These are phyloP conservation scores for Scortum barcoo DNA, from an alignment of 2,113 vertebrate genomes.

Conservation along the genomic window DNA sequence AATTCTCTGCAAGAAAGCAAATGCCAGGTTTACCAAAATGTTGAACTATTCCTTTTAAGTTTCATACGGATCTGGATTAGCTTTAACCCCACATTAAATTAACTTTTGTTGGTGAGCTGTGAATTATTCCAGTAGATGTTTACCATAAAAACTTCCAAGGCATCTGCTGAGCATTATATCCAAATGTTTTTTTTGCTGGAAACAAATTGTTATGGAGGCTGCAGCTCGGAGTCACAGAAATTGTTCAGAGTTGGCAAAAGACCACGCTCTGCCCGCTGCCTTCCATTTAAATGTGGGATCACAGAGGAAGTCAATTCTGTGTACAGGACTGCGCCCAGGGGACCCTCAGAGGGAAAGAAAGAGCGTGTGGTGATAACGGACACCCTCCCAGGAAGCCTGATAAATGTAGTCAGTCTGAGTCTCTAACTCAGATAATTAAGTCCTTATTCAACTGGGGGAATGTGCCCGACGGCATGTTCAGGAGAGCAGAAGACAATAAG, in stretches of 20 bases:
- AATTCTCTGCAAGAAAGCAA: background rate
- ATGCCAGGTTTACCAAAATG: background rate
- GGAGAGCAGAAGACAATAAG: constrained; percentile 28
- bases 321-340: constrained; percentile 41
- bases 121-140: background rate
- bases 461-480: constrained; percentile 51
- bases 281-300: constrained; percentile 57
- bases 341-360: constrained; percentile 47
- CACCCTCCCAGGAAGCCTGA: constrained; percentile 60
- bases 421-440: constrained; percentile 71
- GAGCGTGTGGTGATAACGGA: constrained; percentile 53
- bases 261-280: constrained; percentile 10
- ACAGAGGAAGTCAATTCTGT: constrained; percentile 47
- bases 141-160: background rate
- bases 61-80: background rate
- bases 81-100: background rate
- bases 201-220: background rate
- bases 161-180: constrained; percentile 6
- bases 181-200: background rate
- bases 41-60: background rate
- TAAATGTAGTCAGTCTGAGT: constrained; percentile 61
- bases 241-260: constrained; percentile 30
- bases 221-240: constrained; percentile 26
- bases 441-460: constrained; percentile 52
- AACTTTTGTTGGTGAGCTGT: background rate